Conservation (phyloP, 2,113 vertebrate species). For the Solea solea region DNA sequence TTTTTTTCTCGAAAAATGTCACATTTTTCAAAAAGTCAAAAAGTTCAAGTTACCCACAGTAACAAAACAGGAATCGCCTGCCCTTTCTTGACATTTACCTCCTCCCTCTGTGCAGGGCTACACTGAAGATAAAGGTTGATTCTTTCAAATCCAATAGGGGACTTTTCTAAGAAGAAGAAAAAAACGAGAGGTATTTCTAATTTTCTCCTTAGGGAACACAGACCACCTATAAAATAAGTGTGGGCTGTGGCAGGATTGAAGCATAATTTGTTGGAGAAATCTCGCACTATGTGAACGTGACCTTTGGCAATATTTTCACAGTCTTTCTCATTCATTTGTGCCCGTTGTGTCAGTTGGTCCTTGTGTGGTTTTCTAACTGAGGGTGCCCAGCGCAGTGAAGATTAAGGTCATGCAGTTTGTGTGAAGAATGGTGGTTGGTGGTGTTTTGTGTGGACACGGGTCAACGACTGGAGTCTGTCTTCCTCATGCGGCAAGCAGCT, state of each 20-base stretch:
- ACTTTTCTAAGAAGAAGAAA: conserved; percentile 6
- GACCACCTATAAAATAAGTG: conserved; percentile 7
- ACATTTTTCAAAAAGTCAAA: neutral
- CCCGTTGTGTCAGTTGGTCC: conserved; percentile 52
- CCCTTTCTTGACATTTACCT: conserved; percentile 19
- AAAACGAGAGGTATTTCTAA: conserved; percentile 3
- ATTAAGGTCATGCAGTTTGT: conserved; percentile 38
- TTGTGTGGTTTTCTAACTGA: conserved; percentile 38
- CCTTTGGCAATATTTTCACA: conserved; percentile 54
- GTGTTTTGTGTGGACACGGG: conserved; percentile 64
- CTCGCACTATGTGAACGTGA: conserved; percentile 42
- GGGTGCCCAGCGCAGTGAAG: conserved; percentile 22
- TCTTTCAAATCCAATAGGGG: conserved; percentile 28
- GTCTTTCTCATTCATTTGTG: conserved; percentile 52
- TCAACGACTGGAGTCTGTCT: conserved; percentile 41
- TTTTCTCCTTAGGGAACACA: neutral
- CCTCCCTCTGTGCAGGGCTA: conserved; percentile 22
- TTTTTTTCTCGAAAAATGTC: neutral
- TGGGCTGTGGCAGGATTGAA: conserved; percentile 25
- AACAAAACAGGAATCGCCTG: conserved; percentile 9
- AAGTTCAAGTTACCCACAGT: conserved; percentile 1
- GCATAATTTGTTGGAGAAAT: conserved; percentile 52
- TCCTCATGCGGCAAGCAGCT: conserved; percentile 30
- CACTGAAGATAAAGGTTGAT: conserved; percentile 5
- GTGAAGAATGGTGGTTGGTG: conserved; percentile 44